phyloP scores from a whole-genome alignment of 1,140 invertebrate genomes.

The Gonioctena quinquepunctata region DNA sequence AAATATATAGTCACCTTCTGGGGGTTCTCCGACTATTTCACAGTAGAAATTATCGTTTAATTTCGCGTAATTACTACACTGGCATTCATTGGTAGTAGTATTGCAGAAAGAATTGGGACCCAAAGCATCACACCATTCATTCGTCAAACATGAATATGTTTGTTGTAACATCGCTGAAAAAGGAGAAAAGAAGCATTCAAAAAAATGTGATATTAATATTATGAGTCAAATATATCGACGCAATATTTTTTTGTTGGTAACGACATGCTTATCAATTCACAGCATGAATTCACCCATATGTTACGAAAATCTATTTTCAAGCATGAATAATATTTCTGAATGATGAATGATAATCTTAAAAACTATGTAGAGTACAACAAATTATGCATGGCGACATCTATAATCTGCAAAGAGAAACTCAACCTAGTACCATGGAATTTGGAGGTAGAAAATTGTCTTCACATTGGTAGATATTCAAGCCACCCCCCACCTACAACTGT shows the following conservation, averaged over 20 bases:
- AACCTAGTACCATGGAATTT: too few relatives aligned
- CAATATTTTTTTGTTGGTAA: neutral
- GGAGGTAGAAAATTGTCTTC: too few relatives aligned
- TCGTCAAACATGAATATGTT: constrained; percentile 23
- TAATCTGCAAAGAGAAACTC: too few relatives aligned
- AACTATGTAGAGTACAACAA: too few relatives aligned
- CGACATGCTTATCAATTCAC: neutral
- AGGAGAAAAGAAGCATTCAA: neutral
- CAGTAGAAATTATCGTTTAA: constrained; percentile 27
- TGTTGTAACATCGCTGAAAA: constrained; percentile 26
- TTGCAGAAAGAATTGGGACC: constrained; percentile 28
- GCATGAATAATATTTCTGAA: too few relatives aligned
- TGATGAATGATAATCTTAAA: too few relatives aligned
- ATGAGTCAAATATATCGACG: neutral
- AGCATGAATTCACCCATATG: neutral
- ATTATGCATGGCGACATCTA: too few relatives aligned
- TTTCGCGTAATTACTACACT: constrained; percentile 17
- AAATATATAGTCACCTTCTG: neutral
- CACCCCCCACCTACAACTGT: too few relatives aligned
- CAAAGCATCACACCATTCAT: constrained; percentile 34
- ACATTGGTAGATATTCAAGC: too few relatives aligned
- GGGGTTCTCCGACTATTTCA: neutral
- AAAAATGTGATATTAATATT: neutral
- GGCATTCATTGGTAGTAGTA: constrained; percentile 12
- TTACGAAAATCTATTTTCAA: neutral